These are phyloP conservation scores for Tinamus guttatus DNA, from an alignment of 2,113 vertebrate genomes.

Conservation along the genomic window DNA sequence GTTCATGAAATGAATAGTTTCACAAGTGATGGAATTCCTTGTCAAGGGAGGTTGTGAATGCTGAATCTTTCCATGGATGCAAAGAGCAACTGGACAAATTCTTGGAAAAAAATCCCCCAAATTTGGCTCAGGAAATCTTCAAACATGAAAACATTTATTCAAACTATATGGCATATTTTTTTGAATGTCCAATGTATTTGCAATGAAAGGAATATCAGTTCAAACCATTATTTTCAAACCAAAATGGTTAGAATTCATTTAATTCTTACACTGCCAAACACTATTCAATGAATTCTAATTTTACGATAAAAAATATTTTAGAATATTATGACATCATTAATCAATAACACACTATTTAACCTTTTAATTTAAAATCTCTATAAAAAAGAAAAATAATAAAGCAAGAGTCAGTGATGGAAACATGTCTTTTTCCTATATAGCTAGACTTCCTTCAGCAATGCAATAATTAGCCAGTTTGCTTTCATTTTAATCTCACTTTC, in stretches of 20 bases:
- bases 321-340: not conserved
- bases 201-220: not conserved
- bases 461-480: not conserved
- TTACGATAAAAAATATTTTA: not conserved
- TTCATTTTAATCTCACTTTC: not conserved
- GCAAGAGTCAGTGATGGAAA: not conserved
- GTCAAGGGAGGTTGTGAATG: not conserved
- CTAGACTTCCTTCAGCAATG: not conserved
- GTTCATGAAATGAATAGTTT: fast-evolving
- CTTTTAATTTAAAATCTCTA: not conserved
- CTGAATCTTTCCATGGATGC: not conserved
- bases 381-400: not conserved
- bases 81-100: not conserved
- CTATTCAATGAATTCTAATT: not conserved
- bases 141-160: not conserved
- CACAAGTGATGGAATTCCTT: not conserved
- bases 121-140: not conserved
- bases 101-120: not conserved
- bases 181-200: not conserved
- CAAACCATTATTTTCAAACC: not conserved
- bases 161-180: not conserved
- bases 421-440: not conserved
- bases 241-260: not conserved
- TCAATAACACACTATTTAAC: not conserved
- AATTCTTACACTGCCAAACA: not conserved